phyloP scores from a whole-genome alignment of 2,888 invertebrate genomes.

The Metacarcinus magister region DNA sequence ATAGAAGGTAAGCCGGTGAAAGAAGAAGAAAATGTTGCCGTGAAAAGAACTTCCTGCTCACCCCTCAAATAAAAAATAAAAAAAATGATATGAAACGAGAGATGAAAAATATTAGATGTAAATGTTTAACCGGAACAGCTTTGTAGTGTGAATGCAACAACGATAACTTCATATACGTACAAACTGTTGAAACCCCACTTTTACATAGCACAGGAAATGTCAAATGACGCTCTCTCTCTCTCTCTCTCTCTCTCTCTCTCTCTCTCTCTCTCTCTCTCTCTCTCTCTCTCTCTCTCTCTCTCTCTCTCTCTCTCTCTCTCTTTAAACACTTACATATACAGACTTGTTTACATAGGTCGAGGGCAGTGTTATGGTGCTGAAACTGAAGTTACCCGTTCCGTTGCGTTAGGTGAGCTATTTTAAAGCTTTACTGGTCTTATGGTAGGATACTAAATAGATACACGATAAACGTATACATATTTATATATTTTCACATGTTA shows the following conservation, averaged over 20 bases:
- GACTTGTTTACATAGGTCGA: background rate
- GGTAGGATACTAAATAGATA: too few relatives aligned
- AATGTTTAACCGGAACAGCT: background rate
- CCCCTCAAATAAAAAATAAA: background rate
- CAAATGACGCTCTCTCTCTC: background rate
- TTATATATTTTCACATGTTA: too few relatives aligned
- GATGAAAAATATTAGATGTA: background rate
- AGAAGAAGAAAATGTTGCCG: background rate
- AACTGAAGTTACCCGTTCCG: too few relatives aligned
- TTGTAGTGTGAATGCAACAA: background rate
- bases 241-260: slow-evolving; percentile 34
- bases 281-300: slow-evolving; percentile 8
- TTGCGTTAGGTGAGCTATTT: too few relatives aligned
- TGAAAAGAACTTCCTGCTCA: too few relatives aligned
- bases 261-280: slow-evolving; percentile 41
- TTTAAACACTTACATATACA: background rate
- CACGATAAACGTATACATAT: too few relatives aligned
- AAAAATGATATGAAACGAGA: background rate
- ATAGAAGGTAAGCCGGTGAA: background rate
- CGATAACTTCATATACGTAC: background rate
- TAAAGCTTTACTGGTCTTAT: too few relatives aligned
- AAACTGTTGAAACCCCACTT: background rate
- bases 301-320: background rate
- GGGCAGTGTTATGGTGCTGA: too few relatives aligned
- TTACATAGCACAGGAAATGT: background rate